phyloP scores from a whole-genome alignment of 2,888 invertebrate genomes.

The Chymomyza fuscimana region DNA sequence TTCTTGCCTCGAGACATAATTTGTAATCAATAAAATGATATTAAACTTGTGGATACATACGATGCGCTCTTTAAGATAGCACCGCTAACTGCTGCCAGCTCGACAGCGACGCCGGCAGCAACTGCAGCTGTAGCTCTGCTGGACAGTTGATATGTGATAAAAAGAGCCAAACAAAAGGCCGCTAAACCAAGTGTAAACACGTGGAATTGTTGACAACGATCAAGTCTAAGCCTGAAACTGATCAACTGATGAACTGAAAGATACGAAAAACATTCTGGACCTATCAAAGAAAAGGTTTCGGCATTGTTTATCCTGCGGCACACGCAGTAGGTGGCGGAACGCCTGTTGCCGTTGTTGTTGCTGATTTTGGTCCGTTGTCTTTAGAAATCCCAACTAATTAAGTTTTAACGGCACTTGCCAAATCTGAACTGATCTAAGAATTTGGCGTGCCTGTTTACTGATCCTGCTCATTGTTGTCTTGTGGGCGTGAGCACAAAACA shows the following conservation, averaged over 20 bases:
- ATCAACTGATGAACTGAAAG: not conserved
- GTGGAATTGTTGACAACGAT: slow-evolving; percentile 55
- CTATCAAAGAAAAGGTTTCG: slow-evolving; percentile 46
- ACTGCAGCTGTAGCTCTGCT: not conserved
- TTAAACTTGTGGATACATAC: slow-evolving; percentile 49
- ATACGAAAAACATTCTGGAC: not conserved
- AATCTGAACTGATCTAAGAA: slow-evolving; percentile 39
- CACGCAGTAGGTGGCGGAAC: slow-evolving; percentile 59
- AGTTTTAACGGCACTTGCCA: slow-evolving; percentile 72
- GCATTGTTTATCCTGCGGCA: slow-evolving; percentile 56
- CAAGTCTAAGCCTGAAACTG: not conserved
- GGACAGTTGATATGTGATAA: slow-evolving; percentile 1
- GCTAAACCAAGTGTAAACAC: slow-evolving; percentile 67
- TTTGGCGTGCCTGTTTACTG: slow-evolving; percentile 13
- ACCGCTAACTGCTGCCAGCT: slow-evolving; percentile 16
- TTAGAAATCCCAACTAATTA: slow-evolving; percentile 63
- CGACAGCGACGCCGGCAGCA: slow-evolving; percentile 13
- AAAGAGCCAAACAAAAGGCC: not conserved
- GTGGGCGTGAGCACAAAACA: slow-evolving; percentile 60
- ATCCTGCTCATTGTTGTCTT: slow-evolving; percentile 26
- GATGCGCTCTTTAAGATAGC: slow-evolving; percentile 68
- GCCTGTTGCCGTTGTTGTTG: slow-evolving; percentile 10
- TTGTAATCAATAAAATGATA: slow-evolving; percentile 72
- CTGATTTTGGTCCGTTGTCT: slow-evolving; percentile 11
- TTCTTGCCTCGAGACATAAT: slow-evolving; percentile 57